Base-by-base conservation (phyloP, 2,888 invertebrate species). In the Stomorhina lunata region DNA sequence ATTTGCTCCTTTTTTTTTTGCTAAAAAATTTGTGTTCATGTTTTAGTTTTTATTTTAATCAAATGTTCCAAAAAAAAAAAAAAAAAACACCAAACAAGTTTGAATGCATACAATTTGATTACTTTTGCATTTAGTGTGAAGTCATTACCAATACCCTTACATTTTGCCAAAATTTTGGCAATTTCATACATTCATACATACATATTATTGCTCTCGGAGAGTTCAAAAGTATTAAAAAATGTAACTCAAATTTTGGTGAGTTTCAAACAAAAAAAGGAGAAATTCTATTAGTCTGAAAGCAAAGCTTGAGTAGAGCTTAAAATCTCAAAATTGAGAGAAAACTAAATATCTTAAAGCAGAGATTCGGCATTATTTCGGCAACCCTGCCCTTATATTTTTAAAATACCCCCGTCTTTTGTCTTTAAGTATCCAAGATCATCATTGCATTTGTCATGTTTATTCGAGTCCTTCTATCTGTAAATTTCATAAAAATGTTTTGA, bases 101-200 rank as follows among this genome's bases (percentile, higher is more conserved):
- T 53, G 68, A 65, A 69, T 79, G 57, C 75, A 77, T 25, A 69
- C 22, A 40, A 27, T 65, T 81, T 68, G 43, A 77, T 72, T 37
- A 75, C 20, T 77, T n/a, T n/a, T 71, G 77, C 43, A 66, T 25
- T 34, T 45, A 43, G 22, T 61, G 48, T 78, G n/a, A 63, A 45
- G 22, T 50, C 65, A 71, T 59, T 37, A 66, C 65, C 29, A 71
- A n/a, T 34, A 77, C 57, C 4, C 59, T 50, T 40, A 12, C 32
- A 61, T 10, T 40, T 57, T n/a, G n/a, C 9, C 63, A 61, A 55
- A 65, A 57, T 71, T 77, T 82, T 79, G 82, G 73, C 79, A 79
- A 82, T 71, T 57, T 37, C 57, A 34, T 53, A 69, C 50, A 40
- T 10, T 57, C 17, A 34, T 15, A 10, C 45, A 45, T 22, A 9